These are phyloP conservation scores for Chondrosia reniformis DNA, from an alignment of 37 sponge, comb jelly and placozoan genomes.

Conservation along the genomic window DNA sequence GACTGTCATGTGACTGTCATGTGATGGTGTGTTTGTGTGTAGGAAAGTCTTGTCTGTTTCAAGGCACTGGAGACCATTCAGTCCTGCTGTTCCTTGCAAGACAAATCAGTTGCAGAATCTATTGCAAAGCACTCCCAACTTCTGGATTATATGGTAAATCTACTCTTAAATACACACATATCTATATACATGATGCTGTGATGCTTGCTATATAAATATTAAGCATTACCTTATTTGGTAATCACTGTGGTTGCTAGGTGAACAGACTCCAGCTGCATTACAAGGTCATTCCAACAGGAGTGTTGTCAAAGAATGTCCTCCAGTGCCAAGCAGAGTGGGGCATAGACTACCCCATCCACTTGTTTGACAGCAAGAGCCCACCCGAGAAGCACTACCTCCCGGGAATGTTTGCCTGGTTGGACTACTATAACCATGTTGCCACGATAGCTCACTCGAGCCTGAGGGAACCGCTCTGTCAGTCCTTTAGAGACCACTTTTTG, in stretches of 20 bases:
- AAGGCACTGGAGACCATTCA: constrained; percentile 21
- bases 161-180: background rate
- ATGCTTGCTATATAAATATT: no score
- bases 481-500: background rate
- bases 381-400: constrained; percentile 22
- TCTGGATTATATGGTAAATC: constrained; percentile 1
- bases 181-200: background rate
- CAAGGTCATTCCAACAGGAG: constrained; percentile 17
- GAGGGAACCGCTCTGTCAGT: background rate
- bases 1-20: background rate
- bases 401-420: constrained; percentile 20
- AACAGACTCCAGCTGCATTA: constrained; percentile 18
- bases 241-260: no score
- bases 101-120: background rate
- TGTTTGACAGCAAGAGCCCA: constrained; percentile 22
- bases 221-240: no score
- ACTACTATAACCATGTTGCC: constrained; percentile 13
- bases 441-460: background rate
- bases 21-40: background rate
- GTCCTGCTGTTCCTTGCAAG: constrained; percentile 6
- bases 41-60: constrained; percentile 4
- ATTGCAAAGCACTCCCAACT: constrained; percentile 4
- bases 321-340: constrained; percentile 20
- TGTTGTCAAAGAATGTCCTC: background rate
- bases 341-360: constrained; percentile 25